Conservation (phyloP, 2,113 vertebrate species). For the Eulemur rufifrons region DNA sequence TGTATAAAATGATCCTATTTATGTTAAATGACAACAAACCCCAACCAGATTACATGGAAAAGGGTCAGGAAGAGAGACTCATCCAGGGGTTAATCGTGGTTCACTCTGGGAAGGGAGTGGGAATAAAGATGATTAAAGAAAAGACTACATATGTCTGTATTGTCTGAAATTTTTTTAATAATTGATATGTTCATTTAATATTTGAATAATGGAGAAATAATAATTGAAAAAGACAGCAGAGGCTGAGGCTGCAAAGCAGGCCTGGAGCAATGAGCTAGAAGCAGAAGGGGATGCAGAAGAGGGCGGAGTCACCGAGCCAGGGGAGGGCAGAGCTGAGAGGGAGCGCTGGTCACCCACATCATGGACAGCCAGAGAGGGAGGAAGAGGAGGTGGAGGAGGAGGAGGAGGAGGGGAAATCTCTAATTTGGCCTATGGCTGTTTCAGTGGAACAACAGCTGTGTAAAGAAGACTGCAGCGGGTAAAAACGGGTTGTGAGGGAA, state of each 20-base stretch:
- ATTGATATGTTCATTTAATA: background rate
- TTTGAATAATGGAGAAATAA: background rate
- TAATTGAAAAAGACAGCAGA: background rate
- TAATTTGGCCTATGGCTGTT: background rate
- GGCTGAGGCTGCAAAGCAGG: background rate
- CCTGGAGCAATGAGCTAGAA: background rate
- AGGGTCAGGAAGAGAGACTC: background rate
- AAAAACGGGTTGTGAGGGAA: background rate
- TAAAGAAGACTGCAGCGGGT: background rate
- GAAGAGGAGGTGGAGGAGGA: background rate
- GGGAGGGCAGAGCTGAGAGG: fast-evolving
- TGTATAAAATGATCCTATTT: background rate
- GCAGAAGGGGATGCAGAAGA: background rate
- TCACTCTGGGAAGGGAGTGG: background rate
- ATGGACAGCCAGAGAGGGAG: background rate
- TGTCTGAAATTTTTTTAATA: background rate
- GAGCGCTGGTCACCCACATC: background rate
- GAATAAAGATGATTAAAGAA: background rate
- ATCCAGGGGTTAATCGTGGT: background rate
- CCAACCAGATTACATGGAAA: background rate
- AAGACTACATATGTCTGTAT: background rate
- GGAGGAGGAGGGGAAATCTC: background rate
- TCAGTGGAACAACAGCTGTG: background rate
- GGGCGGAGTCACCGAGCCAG: fast-evolving
- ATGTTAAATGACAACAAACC: constrained; percentile 1